Percentiles rank a stretch among this genome's conserved stretches.
Conservation (phyloP, 2,888 invertebrate species). For the Rhagophthalmus giganteus region DNA sequence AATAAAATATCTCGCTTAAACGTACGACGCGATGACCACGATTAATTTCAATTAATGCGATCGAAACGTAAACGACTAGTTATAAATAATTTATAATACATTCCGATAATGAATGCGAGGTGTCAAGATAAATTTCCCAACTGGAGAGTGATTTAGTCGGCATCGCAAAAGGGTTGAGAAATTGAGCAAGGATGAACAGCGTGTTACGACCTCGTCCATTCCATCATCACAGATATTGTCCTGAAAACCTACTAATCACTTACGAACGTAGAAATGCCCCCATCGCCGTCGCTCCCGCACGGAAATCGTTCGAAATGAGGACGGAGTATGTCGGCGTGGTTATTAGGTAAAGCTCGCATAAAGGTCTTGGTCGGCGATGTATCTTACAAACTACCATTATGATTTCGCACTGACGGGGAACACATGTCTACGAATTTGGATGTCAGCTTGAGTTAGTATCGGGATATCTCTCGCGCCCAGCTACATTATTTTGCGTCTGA, state of each 20-base stretch:
- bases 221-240: conserved; percentile 31
- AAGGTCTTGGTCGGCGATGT: conserved; percentile 43
- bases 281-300: conserved; percentile 12
- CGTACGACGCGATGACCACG: too few species aligned
- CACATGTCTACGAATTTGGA: conserved; percentile 55
- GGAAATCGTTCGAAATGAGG: conserved; percentile 10
- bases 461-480: conserved; percentile 54
- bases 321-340: conserved; percentile 11
- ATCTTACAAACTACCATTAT: conserved; percentile 49
- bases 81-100: conserved; percentile 12
- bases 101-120: conserved; percentile 25
- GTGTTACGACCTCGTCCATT: conserved; percentile 33
- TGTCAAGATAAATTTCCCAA: conserved; percentile 24
- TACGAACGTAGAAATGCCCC: conserved; percentile 15
- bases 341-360: conserved; percentile 20
- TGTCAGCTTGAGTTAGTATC: conserved; percentile 56
- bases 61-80: not conserved
- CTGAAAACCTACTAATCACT: conserved; percentile 28
- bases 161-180: conserved; percentile 25
- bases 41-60: too few species aligned
- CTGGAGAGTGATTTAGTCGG: conserved; percentile 24
- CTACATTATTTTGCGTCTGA: conserved; percentile 51
- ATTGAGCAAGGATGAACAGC: conserved; percentile 30
- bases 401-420: conserved; percentile 49
- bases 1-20: too few species aligned